These are phyloP conservation scores for Saccostrea echinata DNA, from an alignment of 1,140 invertebrate species.

Conservation along the genomic window DNA sequence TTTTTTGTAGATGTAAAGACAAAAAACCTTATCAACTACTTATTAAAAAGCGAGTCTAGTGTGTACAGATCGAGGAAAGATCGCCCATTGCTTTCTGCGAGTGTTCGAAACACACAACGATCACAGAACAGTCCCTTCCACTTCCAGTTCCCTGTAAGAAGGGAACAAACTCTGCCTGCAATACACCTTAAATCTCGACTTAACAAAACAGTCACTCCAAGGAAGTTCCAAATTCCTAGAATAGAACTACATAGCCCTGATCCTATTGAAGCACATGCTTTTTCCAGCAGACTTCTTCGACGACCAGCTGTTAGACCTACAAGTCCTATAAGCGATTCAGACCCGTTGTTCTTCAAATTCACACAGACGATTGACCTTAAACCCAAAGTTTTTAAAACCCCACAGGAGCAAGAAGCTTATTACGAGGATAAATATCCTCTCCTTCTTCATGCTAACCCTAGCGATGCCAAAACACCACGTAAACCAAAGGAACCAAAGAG, in stretches of 20 bases:
- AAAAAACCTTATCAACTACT: not conserved
- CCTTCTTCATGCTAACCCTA: constrained; percentile 43
- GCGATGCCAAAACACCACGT: constrained; percentile 15
- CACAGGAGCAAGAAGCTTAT: constrained; percentile 45
- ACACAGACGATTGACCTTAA: constrained; percentile 40
- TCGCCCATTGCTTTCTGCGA: not conserved
- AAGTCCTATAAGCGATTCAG: not conserved
- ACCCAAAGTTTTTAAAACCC: constrained; percentile 42
- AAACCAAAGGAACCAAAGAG: not conserved
- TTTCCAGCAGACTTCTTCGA: not conserved
- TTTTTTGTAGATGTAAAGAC: constrained; percentile 46
- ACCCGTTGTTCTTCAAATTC: constrained; percentile 20
- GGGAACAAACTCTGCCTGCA: constrained; percentile 15
- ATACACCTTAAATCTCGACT: constrained; percentile 18
- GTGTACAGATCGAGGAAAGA: constrained; percentile 41
- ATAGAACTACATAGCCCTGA: constrained; percentile 4
- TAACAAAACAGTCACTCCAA: not conserved
- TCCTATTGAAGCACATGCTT: not conserved
- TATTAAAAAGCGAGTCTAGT: constrained; percentile 23
- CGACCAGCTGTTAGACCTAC: constrained; percentile 18
- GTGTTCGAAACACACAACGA: constrained; percentile 26
- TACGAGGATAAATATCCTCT: constrained; percentile 48
- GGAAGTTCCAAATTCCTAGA: not conserved
- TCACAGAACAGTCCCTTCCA: constrained; percentile 44
- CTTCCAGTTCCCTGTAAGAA: constrained; percentile 19